Evolutionary conservation across 1,140 invertebrate genomes (phyloP), one percentile per base, ranked within the genome.

Genomic region (Steinernema khuongi): DNA sequence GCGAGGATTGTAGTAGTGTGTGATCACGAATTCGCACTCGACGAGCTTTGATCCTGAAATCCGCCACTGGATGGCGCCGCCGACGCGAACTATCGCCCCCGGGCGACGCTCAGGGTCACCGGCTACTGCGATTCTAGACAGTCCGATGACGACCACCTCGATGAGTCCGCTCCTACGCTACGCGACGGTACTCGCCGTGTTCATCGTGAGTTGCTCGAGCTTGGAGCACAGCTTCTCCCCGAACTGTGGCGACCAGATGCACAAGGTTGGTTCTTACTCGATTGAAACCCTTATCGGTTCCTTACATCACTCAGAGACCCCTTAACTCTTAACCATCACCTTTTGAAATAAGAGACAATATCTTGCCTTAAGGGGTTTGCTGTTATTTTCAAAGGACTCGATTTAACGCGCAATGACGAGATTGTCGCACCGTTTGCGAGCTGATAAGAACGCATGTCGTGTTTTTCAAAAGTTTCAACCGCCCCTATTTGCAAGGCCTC

Each of bases 21-120:
- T 60, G 50, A 60, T 60, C 50, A 22, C 22, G 50, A 60, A 60
- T 60, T 60, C 50, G 50, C 50, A 60, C 50, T 60, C 50, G 50
- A 60, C 50, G 50, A 60, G 50, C 50, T 60, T 60, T 60, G 50
- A 60, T 60, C 50, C 50, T 60, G 50, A 60, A 60, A 60, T 60
- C 50, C 50, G 50, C 50, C 50, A 60, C 50, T 22, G 50, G 50
- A 60, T 60, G 50, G 50, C 50, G 50, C 50, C 50, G 50, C 50
- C 19, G n/a, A 7, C 7, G 50, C 50, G 50, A 22, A 60, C 50
- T 7, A 22, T 60, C 50, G 11, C 4, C 4, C 50, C 4, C 14
- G 4, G 50, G 14, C 50, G 50, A 22, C 7, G 36, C 7, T 41
- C 36, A 41, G 36, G n/a, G n/a, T n/a, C n/a, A n/a, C n/a, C n/a